Evolutionary conservation across 2,888 invertebrate species (phyloP).

Genomic region (Diogma glabrata): DNA sequence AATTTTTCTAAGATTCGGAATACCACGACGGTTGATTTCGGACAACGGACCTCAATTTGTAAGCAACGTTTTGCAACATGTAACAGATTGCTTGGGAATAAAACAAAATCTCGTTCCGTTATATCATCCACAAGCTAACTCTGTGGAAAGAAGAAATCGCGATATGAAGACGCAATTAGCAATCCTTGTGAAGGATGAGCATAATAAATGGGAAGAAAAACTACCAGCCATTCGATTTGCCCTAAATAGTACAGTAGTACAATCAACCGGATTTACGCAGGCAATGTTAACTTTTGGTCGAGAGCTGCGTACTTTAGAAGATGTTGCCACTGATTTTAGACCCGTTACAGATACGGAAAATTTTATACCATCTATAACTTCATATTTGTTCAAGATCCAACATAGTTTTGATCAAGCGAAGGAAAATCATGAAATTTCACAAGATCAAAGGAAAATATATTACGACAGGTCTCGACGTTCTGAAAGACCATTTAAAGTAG

Average conservation of each 20-base stretch:
- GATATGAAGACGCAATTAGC: slow-evolving; percentile 26
- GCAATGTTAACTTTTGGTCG: background rate
- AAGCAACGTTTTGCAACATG: too few species aligned
- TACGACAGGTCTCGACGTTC: background rate
- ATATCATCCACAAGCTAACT: slow-evolving; percentile 27
- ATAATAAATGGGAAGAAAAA: slow-evolving; percentile 23
- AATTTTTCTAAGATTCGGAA: too few species aligned
- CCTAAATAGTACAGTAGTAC: slow-evolving; percentile 27
- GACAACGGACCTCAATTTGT: too few species aligned
- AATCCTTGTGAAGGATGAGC: slow-evolving; percentile 24
- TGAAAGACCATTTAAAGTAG: background rate
- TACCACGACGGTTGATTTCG: too few species aligned
- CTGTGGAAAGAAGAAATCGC: slow-evolving; percentile 24
- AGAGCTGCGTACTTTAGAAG: background rate
- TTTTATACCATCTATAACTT: background rate
- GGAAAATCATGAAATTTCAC: background rate
- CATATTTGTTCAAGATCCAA: too few species aligned
- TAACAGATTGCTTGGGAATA: too few species aligned
- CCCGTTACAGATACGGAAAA: background rate
- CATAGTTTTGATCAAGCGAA: background rate
- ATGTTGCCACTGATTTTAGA: background rate
- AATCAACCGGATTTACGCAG: too few species aligned
- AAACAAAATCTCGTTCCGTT: too few species aligned
- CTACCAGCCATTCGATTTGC: slow-evolving; percentile 29
- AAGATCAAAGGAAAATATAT: background rate